Evolutionary conservation across 1,140 invertebrate species (phyloP), one percentile per base, ranked within the genome.

Genomic region (Papilio machaon): DNA sequence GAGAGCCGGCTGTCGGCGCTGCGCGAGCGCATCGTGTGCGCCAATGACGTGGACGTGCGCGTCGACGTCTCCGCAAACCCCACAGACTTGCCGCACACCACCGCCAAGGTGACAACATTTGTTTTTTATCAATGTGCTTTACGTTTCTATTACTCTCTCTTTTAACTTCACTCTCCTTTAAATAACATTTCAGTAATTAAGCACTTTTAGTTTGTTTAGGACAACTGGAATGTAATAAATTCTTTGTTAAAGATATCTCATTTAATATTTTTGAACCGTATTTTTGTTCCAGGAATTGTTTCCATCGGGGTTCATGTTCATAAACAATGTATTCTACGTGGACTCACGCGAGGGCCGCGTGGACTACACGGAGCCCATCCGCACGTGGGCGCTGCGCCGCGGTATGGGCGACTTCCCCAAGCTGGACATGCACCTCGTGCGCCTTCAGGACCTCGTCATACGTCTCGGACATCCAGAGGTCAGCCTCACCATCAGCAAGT

Each of bases 271-370:
- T n/a, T n/a, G n/a, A n/a, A n/a, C n/a, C n/a, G n/a, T n/a, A n/a
- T n/a, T n/a, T n/a, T n/a, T n/a, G 13, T 52, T 58, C 17, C 90
- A 97, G 96, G 95, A 97, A 82, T 70, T 96, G 30, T 97, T 96
- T 85, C 96, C 96, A 83, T 97, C 97, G 0, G 96, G 96, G 0
- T 97, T 97, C 88, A 97, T 98, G 87, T 98, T 97, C 87, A 97
- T 98, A 74, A 96, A 97, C 88, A 95, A 96, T 82, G 96, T 95
- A 46, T 98, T 98, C 92, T 98, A 98, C 91, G 97, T 97, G 92
- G 97, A 98, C 90, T 93, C 88, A 75, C 95, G 97, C 11, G 85
- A 95, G 82, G 85, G 93, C 1, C 96, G 96, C 88, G 85, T 90
- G 74, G 97, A 98, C 90, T 96, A 97, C 84, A 97, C 96, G 81